A percentile compares a stretch with the other conserved stretches of the same genome.
These are phyloP conservation scores for Steinernema scapterisci DNA, from an alignment of 2,888 invertebrate species.

Conservation along the genomic window DNA sequence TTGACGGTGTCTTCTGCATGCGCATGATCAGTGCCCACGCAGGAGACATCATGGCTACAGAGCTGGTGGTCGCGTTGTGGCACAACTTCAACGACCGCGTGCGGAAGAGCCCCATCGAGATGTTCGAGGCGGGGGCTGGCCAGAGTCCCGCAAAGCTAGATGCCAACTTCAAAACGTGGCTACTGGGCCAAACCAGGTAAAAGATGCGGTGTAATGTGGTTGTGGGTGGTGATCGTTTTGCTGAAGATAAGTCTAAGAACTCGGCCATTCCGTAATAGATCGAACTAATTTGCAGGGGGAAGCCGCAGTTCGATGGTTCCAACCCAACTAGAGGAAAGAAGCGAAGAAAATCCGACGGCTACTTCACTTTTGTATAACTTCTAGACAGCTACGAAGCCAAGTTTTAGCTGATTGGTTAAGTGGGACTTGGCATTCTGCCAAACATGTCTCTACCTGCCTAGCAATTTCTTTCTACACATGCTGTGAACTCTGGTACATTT, in stretches of 20 bases:
- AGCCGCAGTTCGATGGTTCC: conserved; percentile 65
- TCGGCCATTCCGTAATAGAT: conserved; percentile 23
- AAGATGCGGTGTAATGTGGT: conserved; percentile 38
- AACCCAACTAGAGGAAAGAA: conserved; percentile 67
- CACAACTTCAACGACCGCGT: conserved; percentile 68
- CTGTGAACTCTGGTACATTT: conserved; percentile 4
- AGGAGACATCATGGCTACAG: conserved; percentile 68
- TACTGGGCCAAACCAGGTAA: conserved; percentile 65
- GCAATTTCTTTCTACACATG: not conserved
- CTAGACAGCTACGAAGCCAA: conserved; percentile 8
- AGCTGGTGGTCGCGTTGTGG: conserved; percentile 66
- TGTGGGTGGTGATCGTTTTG: conserved; percentile 13
- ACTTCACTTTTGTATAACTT: conserved; percentile 67
- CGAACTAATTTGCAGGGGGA: conserved; percentile 53
- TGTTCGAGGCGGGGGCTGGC: conserved; percentile 67
- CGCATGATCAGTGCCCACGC: conserved; percentile 68
- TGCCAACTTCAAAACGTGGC: conserved; percentile 68
- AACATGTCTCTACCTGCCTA: conserved; percentile 13
- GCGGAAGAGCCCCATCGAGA: conserved; percentile 68
- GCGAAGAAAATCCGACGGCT: conserved; percentile 67
- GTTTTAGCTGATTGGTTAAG: not conserved
- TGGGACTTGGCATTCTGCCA: conserved; percentile 26
- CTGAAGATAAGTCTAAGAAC: conserved; percentile 15
- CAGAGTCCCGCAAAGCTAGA: conserved; percentile 67
- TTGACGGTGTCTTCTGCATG: conserved; percentile 68